These are phyloP conservation scores for Pristionchus exspectatus DNA, from an alignment of 2,888 invertebrate genomes.

Conservation along the genomic window DNA sequence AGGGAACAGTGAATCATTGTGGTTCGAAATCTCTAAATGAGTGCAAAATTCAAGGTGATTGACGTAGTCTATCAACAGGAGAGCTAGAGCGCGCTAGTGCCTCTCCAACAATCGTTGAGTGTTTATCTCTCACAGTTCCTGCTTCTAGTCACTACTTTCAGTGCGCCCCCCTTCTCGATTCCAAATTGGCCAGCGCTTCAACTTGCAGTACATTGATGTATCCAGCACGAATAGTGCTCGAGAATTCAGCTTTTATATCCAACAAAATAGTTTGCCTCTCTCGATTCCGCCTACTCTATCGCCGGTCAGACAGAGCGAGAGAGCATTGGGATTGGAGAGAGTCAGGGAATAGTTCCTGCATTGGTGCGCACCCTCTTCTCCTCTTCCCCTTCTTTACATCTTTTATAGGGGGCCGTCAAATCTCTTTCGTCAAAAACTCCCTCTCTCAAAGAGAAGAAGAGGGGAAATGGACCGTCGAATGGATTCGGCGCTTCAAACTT, in stretches of 20 bases:
- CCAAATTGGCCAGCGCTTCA: too few relatives aligned
- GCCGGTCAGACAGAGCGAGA: background rate
- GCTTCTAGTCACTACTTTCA: background rate
- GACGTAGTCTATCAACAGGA: too few relatives aligned
- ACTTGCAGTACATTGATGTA: too few relatives aligned
- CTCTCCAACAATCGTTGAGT: background rate
- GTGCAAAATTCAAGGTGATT: too few relatives aligned
- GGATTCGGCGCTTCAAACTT: background rate
- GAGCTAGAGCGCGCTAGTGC: background rate
- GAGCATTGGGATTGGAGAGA: background rate
- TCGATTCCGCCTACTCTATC: background rate
- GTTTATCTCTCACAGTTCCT: background rate
- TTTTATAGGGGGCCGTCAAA: conserved; percentile 33
- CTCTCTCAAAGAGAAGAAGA: background rate
- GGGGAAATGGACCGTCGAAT: background rate
- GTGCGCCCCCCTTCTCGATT: too few relatives aligned
- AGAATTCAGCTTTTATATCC: background rate
- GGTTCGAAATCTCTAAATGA: too few relatives aligned
- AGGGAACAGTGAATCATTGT: too few relatives aligned
- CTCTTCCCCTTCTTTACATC: conserved; percentile 12
- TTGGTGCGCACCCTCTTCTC: background rate
- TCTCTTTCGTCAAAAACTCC: background rate
- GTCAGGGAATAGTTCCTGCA: background rate
- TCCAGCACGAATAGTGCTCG: too few relatives aligned
- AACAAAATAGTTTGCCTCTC: background rate